These are phyloP conservation scores for Crotalus tigris DNA, from an alignment of 2,113 vertebrate genomes.

Conservation along the genomic window DNA sequence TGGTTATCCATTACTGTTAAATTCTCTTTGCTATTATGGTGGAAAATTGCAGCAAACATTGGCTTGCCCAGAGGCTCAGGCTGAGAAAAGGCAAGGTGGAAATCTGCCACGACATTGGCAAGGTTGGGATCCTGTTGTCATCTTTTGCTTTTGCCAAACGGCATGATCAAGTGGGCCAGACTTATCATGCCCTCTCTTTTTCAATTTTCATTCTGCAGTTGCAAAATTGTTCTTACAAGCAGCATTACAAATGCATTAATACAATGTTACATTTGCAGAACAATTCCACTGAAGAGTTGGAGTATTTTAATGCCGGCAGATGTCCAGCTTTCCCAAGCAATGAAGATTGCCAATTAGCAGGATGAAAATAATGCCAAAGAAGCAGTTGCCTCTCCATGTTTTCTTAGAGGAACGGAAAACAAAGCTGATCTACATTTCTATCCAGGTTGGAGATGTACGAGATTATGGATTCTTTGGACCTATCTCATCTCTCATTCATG, in stretches of 20 bases:
- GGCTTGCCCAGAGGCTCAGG: slow-evolving; percentile 59
- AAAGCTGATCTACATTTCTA: not conserved
- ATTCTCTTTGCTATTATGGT: slow-evolving; percentile 69
- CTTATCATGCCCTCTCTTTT: slow-evolving; percentile 21
- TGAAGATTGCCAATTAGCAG: not conserved
- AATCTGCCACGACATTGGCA: slow-evolving; percentile 42
- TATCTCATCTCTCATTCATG: not conserved
- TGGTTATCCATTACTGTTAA: slow-evolving; percentile 74
- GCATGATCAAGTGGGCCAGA: slow-evolving; percentile 37
- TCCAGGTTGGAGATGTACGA: not conserved
- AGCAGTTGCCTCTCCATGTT: not conserved
- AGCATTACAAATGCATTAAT: slow-evolving; percentile 50
- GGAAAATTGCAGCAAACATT: slow-evolving; percentile 69
- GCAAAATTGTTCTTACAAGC: slow-evolving; percentile 34
- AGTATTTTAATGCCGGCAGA: not conserved
- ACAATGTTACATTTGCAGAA: slow-evolving; percentile 41
- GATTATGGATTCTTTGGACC: not conserved
- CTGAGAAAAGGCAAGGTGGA: slow-evolving; percentile 51
- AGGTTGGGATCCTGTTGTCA: slow-evolving; percentile 44
- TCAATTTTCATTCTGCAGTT: slow-evolving; percentile 31
- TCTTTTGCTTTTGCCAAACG: slow-evolving; percentile 45
- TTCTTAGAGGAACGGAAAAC: not conserved
- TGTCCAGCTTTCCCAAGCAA: not conserved
- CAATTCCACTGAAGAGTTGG: not conserved
- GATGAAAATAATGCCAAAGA: not conserved